These are phyloP conservation scores for Urocyon cinereoargenteus DNA, from an alignment of 2,797 vertebrate genomes.

Conservation along the genomic window DNA sequence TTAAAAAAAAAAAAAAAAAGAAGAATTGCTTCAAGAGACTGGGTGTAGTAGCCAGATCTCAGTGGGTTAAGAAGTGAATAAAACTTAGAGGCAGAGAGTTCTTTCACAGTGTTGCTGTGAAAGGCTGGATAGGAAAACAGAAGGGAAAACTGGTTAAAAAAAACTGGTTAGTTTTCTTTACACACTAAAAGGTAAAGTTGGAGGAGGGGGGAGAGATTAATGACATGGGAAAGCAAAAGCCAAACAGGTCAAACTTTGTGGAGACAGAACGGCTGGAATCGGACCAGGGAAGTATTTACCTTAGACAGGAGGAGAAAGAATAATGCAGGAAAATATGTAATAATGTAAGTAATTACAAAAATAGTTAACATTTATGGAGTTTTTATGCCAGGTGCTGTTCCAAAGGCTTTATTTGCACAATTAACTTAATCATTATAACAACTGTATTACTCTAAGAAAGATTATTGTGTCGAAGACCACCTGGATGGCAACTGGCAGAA, in stretches of 20 bases:
- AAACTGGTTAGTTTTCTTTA: not conserved
- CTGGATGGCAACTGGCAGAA: not conserved
- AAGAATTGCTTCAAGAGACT: not conserved
- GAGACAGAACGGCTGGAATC: not conserved
- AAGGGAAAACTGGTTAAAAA: not conserved
- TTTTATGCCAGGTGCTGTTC: not conserved
- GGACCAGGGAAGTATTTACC: not conserved
- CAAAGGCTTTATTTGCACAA: not conserved
- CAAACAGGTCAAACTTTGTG: not conserved
- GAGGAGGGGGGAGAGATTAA: not conserved
- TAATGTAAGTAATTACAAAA: not conserved
- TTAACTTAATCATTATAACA: not conserved
- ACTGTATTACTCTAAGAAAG: not conserved
- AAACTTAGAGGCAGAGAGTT: not conserved
- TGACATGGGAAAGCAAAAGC: not conserved
- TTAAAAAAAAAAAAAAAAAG: not conserved
- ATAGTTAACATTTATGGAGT: not conserved
- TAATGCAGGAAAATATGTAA: not conserved
- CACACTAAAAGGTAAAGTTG: not conserved
- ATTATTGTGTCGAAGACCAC: not conserved
- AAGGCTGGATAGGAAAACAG: not conserved
- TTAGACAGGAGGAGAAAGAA: not conserved
- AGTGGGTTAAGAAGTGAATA: not conserved
- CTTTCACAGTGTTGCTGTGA: not conserved
- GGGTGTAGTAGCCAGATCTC: not conserved